Percentiles rank a stretch among this genome's conserved stretches.
phyloP scores from a whole-genome alignment of 2,113 vertebrate genomes.

The Ranitomeya variabilis region DNA sequence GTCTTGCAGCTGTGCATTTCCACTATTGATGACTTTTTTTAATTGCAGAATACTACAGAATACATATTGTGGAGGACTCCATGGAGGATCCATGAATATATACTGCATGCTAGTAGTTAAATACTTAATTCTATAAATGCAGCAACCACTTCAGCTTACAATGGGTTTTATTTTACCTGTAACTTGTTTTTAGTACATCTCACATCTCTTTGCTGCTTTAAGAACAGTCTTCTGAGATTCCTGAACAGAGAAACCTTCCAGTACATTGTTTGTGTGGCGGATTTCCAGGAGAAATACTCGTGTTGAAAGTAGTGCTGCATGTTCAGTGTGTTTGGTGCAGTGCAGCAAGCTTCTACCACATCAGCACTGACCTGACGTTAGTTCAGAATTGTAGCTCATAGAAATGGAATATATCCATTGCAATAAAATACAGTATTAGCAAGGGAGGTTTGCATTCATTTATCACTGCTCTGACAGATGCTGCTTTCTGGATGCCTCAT shows the following conservation, averaged over 20 bases:
- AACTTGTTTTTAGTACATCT: background rate
- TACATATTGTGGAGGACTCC: no score
- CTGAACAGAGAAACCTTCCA: slow-evolving; percentile 3
- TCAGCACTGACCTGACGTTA: slow-evolving; percentile 74
- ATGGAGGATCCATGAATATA: no score
- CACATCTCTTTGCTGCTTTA: background rate
- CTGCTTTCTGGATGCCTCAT: slow-evolving; percentile 63
- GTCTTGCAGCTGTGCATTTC: no score
- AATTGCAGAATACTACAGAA: no score
- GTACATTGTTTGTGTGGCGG: slow-evolving; percentile 58
- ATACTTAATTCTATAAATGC: background rate
- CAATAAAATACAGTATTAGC: slow-evolving; percentile 65
- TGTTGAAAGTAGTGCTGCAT: slow-evolving; percentile 75
- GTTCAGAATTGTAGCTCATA: slow-evolving; percentile 71
- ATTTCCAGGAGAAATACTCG: slow-evolving; percentile 62
- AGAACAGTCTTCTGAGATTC: background rate
- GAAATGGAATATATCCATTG: slow-evolving; percentile 73
- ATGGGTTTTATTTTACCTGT: background rate
- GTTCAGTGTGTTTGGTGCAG: slow-evolving; percentile 88
- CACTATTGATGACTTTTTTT: no score
- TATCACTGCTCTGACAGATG: slow-evolving; percentile 60
- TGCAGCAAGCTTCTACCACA: slow-evolving; percentile 90
- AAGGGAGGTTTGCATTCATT: slow-evolving; percentile 64
- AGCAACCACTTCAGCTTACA: background rate
- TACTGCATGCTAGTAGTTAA: background rate